Evolutionary conservation across 2,113 vertebrate genomes (phyloP).

Genomic region (Pteronura brasiliensis): DNA sequence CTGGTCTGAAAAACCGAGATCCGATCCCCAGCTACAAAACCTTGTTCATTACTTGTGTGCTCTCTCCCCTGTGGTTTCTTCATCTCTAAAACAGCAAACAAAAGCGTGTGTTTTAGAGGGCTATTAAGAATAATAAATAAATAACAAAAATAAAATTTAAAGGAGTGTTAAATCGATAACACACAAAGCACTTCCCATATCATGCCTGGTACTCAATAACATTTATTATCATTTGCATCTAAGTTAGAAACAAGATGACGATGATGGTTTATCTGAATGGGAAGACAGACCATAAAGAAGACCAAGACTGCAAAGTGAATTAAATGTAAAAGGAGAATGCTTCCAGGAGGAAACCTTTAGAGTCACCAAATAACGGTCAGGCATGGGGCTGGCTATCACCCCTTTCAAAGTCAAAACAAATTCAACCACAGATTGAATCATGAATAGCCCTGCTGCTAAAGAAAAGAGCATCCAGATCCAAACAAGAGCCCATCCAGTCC

Average conservation of each 20-base stretch:
- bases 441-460: constrained; percentile 41
- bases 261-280: not conserved
- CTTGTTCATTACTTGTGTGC: not conserved
- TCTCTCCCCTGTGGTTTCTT: not conserved
- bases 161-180: not conserved
- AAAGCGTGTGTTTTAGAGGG: not conserved
- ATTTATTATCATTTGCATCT: not conserved
- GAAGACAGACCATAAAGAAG: not conserved
- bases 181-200: not conserved
- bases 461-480: constrained; percentile 7
- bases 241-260: not conserved
- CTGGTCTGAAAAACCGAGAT: not conserved
- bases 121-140: not conserved
- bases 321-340: constrained; percentile 4
- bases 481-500: constrained; percentile 64
- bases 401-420: not conserved
- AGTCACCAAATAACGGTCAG: constrained; percentile 34
- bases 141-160: not conserved
- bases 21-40: not conserved
- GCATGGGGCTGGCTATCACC: not conserved
- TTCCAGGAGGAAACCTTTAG: constrained; percentile 23
- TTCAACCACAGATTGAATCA: constrained; percentile 46
- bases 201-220: not conserved
- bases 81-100: not conserved
- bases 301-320: not conserved